phyloP scores from a whole-genome alignment of 92 coral and sea anemone species.

The Siderastrea radians region DNA sequence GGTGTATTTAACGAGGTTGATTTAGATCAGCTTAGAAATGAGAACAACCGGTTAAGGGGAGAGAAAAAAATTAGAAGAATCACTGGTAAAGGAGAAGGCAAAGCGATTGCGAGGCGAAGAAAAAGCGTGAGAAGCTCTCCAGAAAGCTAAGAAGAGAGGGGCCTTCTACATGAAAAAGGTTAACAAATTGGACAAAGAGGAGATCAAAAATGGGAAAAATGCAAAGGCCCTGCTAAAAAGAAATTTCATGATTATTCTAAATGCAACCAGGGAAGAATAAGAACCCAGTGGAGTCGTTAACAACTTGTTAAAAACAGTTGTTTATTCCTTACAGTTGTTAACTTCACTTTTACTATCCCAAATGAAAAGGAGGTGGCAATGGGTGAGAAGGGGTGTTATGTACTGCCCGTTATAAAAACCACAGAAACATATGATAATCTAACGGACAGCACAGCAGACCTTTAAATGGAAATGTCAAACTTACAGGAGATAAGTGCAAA shows the following conservation, averaged over 20 bases:
- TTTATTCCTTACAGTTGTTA: constrained; percentile 30
- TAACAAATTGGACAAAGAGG: constrained; percentile 15
- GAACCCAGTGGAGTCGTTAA: constrained; percentile 11
- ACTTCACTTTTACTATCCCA: constrained; percentile 56
- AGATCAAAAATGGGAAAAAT: constrained; percentile 17
- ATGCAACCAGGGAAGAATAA: constrained; percentile 45
- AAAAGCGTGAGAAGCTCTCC: constrained; percentile 19
- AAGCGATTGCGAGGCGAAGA: constrained; percentile 21
- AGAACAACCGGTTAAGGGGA: constrained; percentile 31
- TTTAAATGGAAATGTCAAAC: constrained; percentile 64
- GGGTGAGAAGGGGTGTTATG: constrained; percentile 60
- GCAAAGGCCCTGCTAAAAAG: constrained; percentile 57
- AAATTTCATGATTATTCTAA: constrained; percentile 43
- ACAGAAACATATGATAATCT: constrained; percentile 63
- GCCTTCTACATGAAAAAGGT: constrained; percentile 31
- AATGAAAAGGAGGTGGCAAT: constrained; percentile 65
- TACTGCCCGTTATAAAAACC: constrained; percentile 62
- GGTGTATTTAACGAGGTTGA: constrained; percentile 42
- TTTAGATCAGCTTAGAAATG: constrained; percentile 22
- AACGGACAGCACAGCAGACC: constrained; percentile 58
- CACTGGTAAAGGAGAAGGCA: constrained; percentile 22
- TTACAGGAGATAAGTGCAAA: constrained; percentile 59
- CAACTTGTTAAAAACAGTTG: too few relatives aligned
- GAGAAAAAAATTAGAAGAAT: constrained; percentile 31
- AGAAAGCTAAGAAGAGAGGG: constrained; percentile 33